Evolutionary conservation across 92 coral and sea anemone species (phyloP).

Genomic region (Siderastrea siderea): DNA sequence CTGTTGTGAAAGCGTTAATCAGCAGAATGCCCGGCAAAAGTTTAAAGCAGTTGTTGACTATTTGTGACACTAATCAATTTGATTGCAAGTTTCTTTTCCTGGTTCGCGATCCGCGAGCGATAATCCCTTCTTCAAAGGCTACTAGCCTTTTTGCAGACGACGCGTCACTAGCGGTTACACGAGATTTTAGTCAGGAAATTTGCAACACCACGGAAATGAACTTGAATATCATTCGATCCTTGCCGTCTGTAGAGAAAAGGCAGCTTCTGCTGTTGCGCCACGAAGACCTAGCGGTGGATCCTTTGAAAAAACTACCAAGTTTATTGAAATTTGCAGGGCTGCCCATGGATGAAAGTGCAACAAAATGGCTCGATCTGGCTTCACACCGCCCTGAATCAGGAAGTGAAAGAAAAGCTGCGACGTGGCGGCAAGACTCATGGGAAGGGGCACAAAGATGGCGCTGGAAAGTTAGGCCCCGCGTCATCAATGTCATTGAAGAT

Average conservation of each 20-base stretch:
- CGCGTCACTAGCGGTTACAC: too few species aligned
- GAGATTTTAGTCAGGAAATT: conserved; percentile 7
- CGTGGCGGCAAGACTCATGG: not conserved
- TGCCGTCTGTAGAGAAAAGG: not conserved
- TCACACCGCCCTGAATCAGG: not conserved
- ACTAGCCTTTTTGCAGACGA: too few species aligned
- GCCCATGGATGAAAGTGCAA: not conserved
- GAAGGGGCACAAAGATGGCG: not conserved
- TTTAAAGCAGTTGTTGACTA: too few species aligned
- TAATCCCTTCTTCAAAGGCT: too few species aligned
- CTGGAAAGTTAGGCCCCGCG: conserved; percentile 13
- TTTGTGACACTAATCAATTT: too few species aligned
- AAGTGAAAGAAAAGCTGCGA: not conserved
- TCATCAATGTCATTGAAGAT: conserved; percentile 34
- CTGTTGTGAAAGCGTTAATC: conserved; percentile 28
- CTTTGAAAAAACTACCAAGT: not conserved
- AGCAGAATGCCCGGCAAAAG: too few species aligned
- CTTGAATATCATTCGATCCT: not conserved
- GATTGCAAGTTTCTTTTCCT: too few species aligned
- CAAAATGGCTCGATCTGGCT: too few species aligned
- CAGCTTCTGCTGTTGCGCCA: conserved; percentile 38
- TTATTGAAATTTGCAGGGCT: conserved; percentile 19
- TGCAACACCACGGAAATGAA: conserved; percentile 16
- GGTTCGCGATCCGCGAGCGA: too few species aligned
- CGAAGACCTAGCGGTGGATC: conserved; percentile 49